These are phyloP conservation scores for Mylabris phalerata DNA, from an alignment of 1,140 invertebrate genomes.

Conservation along the genomic window DNA sequence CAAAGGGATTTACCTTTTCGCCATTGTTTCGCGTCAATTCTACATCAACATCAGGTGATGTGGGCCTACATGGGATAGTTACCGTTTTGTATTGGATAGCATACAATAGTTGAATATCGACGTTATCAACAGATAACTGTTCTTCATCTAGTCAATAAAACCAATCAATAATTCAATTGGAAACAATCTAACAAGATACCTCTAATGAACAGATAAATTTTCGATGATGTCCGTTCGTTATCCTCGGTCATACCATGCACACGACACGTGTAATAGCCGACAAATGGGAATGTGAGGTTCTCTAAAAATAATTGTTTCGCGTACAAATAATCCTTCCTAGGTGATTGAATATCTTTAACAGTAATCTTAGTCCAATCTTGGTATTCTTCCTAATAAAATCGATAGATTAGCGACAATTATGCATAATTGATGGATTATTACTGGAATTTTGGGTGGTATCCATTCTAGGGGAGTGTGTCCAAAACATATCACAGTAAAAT, in stretches of 20 bases:
- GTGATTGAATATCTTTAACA: slow-evolving; percentile 41
- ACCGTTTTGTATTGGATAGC: slow-evolving; percentile 42
- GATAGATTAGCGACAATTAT: slow-evolving; percentile 45
- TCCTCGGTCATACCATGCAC: slow-evolving; percentile 39
- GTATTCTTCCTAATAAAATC: slow-evolving; percentile 31
- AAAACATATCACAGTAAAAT: slow-evolving; percentile 47
- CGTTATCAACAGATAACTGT: slow-evolving; percentile 44
- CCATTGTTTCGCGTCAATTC: slow-evolving; percentile 43
- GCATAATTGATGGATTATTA: slow-evolving; percentile 47
- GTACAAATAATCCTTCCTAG: slow-evolving; percentile 54
- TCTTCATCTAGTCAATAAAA: slow-evolving; percentile 44
- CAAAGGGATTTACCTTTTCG: slow-evolving; percentile 22
- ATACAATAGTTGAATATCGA: slow-evolving; percentile 32
- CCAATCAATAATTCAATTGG: not conserved
- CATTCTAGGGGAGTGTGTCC: slow-evolving; percentile 44
- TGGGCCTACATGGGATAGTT: slow-evolving; percentile 60
- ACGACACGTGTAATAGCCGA: slow-evolving; percentile 34
- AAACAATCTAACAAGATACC: slow-evolving; percentile 43
- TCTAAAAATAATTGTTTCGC: slow-evolving; percentile 44
- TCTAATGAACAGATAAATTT: slow-evolving; percentile 59
- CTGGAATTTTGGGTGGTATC: slow-evolving; percentile 34
- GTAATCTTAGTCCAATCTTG: slow-evolving; percentile 41
- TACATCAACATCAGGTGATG: slow-evolving; percentile 56
- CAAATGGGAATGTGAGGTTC: slow-evolving; percentile 32
- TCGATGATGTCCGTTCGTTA: slow-evolving; percentile 43